Conservation (phyloP, 2,113 vertebrate genomes). For the Felis chaus region DNA sequence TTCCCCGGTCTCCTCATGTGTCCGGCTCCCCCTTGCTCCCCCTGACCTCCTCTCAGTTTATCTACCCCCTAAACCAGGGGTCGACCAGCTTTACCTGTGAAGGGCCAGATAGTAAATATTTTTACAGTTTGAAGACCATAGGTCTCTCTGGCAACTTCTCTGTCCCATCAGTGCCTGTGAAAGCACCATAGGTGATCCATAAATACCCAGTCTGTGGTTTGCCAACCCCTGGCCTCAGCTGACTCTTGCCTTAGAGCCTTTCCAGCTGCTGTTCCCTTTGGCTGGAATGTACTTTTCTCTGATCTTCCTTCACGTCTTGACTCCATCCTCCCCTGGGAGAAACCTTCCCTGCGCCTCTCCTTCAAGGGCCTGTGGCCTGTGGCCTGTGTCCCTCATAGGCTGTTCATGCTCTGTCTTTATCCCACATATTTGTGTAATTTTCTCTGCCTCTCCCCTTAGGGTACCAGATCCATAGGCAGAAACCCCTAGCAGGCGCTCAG, state of each 20-base stretch:
- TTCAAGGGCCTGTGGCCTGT: neutral
- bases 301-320: neutral
- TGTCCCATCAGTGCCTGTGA: fast-evolving
- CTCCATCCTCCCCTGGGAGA: neutral
- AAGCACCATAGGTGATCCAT: fast-evolving
- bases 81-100: neutral
- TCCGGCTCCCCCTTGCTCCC: neutral
- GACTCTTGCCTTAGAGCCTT: neutral
- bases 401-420: fast-evolving
- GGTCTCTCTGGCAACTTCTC: neutral
- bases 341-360: neutral
- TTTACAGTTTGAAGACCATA: neutral
- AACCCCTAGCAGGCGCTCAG: neutral
- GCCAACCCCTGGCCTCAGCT: neutral
- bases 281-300: neutral
- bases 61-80: too few species aligned
- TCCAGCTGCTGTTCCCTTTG: neutral
- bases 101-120: neutral
- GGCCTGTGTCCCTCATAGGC: neutral
- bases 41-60: neutral
- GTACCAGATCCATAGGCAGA: neutral
- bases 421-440: neutral
- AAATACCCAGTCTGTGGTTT: fast-evolving
- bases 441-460: neutral
- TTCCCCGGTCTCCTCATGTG: neutral